A percentile compares a stretch with the other conserved stretches of the same genome.
These are phyloP conservation scores for Remorina albescens DNA, from an alignment of 2,797 vertebrate genomes.

Conservation along the genomic window DNA sequence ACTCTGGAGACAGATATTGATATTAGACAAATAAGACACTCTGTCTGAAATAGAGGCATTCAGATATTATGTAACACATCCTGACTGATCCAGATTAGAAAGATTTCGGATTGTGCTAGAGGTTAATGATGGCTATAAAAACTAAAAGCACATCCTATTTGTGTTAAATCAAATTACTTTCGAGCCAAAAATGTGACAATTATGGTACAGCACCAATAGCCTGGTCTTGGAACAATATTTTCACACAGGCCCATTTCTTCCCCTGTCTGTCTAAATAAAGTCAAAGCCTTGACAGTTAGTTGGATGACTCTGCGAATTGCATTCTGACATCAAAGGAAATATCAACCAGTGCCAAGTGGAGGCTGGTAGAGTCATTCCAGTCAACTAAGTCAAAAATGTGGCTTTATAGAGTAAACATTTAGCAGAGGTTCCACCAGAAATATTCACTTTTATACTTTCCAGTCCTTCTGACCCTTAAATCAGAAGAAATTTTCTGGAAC, in stretches of 20 bases:
- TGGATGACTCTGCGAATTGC: constrained; percentile 56
- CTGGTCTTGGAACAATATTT: constrained; percentile 45
- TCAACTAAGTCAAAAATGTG: constrained; percentile 62
- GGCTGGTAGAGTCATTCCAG: constrained; percentile 67
- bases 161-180: constrained; percentile 18
- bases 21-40: constrained; percentile 22
- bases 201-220: constrained; percentile 30
- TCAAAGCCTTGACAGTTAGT: constrained; percentile 55
- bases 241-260: constrained; percentile 41
- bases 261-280: constrained; percentile 63
- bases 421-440: constrained; percentile 55
- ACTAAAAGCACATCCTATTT: constrained; percentile 31
- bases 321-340: constrained; percentile 75
- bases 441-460: constrained; percentile 61
- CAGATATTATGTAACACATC: not conserved
- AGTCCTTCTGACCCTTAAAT: constrained; percentile 60
- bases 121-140: constrained; percentile 25
- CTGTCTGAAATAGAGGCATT: constrained; percentile 10
- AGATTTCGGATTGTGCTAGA: constrained; percentile 4
- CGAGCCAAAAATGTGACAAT: constrained; percentile 37
- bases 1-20: constrained; percentile 82
- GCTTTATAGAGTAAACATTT: constrained; percentile 75
- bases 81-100: constrained; percentile 19
- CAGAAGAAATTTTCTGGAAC: constrained; percentile 61
- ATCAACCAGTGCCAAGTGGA: constrained; percentile 66